Evolutionary conservation across 2,113 vertebrate species (phyloP).

Genomic region (Leucopsar rothschildi): DNA sequence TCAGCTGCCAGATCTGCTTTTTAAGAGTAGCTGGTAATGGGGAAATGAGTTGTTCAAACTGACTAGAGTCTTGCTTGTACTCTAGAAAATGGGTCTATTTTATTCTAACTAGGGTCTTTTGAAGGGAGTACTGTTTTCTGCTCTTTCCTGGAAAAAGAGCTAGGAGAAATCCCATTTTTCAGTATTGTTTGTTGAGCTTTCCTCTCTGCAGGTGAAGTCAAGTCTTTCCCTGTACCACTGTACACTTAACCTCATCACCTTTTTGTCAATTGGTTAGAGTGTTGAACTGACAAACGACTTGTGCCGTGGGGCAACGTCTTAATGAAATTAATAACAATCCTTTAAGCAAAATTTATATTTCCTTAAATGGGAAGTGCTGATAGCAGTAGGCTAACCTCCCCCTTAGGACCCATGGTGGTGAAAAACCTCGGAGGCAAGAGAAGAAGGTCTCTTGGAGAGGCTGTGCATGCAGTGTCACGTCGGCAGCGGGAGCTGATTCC

Average conservation of each 20-base stretch:
- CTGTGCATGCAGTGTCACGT: not conserved
- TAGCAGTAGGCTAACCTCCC: not conserved
- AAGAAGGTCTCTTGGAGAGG: not conserved
- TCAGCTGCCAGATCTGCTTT: not conserved
- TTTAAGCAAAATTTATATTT: not conserved
- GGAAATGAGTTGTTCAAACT: not conserved
- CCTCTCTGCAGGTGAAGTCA: not conserved
- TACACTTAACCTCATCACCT: not conserved
- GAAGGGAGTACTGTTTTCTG: not conserved
- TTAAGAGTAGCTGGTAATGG: not conserved
- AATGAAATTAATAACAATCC: not conserved
- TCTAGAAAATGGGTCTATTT: not conserved
- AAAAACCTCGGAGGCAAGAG: not conserved
- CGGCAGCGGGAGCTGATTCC: not conserved
- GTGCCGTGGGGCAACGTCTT: not conserved
- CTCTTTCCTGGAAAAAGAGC: not conserved
- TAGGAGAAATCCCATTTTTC: not conserved
- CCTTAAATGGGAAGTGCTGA: not conserved
- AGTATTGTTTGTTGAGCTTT: not conserved
- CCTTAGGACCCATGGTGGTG: not conserved
- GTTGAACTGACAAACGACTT: not conserved
- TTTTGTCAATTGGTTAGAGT: not conserved
- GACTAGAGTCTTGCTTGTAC: not conserved
- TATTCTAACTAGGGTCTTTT: not conserved
- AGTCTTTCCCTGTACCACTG: not conserved